A percentile compares a stretch with the other conserved stretches of the same genome.
phyloP scores from a whole-genome alignment of 2,888 invertebrate species.

The Theodoxus fluviatilis region DNA sequence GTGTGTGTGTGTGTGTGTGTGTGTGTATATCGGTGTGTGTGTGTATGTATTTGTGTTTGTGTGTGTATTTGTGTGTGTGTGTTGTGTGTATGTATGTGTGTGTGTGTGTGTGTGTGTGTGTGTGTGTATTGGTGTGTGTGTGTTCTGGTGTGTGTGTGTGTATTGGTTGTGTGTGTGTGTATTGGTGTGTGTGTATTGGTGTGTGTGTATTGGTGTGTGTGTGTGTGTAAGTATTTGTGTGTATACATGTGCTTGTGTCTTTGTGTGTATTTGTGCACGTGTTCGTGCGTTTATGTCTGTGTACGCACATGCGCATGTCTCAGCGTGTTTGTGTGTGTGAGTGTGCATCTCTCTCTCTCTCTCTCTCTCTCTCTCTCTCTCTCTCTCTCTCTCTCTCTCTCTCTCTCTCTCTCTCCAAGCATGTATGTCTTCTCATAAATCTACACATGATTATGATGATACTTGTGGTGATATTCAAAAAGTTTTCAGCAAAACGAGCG shows the following conservation, averaged over 20 bases:
- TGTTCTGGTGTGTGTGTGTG: background rate
- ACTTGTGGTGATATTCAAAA: no score
- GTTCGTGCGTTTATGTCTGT: background rate
- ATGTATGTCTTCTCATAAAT: no score
- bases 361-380: background rate
- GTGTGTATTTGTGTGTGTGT: background rate
- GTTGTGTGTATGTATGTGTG: background rate
- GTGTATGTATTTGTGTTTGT: background rate
- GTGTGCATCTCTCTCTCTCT: background rate
- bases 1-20: slow-evolving; percentile 16
- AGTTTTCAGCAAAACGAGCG: no score
- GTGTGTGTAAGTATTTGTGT: background rate
- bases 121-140: background rate
- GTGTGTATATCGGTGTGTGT: background rate
- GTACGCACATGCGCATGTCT: background rate
- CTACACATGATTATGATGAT: no score
- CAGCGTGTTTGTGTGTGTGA: background rate
- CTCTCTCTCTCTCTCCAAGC: background rate
- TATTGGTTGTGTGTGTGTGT: background rate
- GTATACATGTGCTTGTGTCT: background rate
- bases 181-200: background rate
- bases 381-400: background rate
- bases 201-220: background rate
- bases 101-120: background rate
- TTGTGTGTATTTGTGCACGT: background rate